Evolutionary conservation across 1,140 invertebrate genomes (phyloP), one percentile per base, ranked within the genome.

Genomic region (Eciton burchellii): DNA sequence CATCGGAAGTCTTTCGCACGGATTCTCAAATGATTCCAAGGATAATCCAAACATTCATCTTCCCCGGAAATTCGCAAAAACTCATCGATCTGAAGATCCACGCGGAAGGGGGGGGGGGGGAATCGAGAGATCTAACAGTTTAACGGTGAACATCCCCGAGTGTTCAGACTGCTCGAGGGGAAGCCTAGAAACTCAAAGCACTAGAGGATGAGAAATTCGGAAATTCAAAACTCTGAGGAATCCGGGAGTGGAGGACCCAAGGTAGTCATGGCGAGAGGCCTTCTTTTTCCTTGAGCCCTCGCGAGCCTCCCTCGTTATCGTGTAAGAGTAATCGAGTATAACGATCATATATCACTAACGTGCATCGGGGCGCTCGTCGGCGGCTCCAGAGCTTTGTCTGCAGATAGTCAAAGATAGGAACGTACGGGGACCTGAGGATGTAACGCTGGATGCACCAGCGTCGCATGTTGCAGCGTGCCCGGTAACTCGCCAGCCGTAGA

Each of bases 351-450:
- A 90, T 92, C 90, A 94, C 93, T 93, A 94, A 94, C 93, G 93
- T 94, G 93, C 93, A 94, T 94, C 92, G 94, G 94, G 91, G 94
- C 94, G 91, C 93, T 94, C 89, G 94, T 94, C 92, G 94, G 94
- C 92, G 94, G 94, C 94, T 95, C 95, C 94, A 95, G 93, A 93
- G 94, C 93, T 96, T 97, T 97, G 95, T 97, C 97, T 96, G 97
- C 96, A 97, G 97, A 97, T 98, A 98, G 97, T 98, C 97, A 98
- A 96, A 98, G 97, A 96, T 98, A 98, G 95, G 97, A 98, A 95
- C 97, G 97, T 95, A 98, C 97, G 93, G 98, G 98, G 95, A 99
- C 97, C 96, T 99, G 98, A 94, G 98, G 98, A 95, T 99, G 98
- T 94, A 99, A 97, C 93, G 98, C 98, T 92, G 98, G 98, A 95